phyloP scores from a whole-genome alignment of 1,140 invertebrate genomes.

The Uloborus diversus region DNA sequence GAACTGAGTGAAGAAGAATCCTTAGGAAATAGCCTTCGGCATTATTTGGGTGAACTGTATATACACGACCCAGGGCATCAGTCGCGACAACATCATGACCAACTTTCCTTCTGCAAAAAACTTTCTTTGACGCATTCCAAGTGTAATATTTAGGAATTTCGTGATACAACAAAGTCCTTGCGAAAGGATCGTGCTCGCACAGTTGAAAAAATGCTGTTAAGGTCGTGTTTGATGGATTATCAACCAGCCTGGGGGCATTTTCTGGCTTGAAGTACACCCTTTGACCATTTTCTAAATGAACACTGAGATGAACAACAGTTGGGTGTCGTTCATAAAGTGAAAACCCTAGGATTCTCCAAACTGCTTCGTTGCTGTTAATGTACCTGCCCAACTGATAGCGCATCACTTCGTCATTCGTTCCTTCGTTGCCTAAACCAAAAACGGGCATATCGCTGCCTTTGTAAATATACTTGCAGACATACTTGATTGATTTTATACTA shows the following conservation, averaged over 20 bases:
- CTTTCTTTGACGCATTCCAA: too few species aligned
- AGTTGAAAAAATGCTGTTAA: too few species aligned
- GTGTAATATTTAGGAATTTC: too few species aligned
- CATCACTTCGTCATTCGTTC: slow-evolving; percentile 34
- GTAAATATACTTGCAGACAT: slow-evolving; percentile 61
- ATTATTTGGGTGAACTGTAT: slow-evolving; percentile 64
- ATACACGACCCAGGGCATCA: slow-evolving; percentile 61
- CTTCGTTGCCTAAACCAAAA: background rate
- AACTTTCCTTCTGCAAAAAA: too few species aligned
- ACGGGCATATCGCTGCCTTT: slow-evolving; percentile 49
- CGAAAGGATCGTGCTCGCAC: too few species aligned
- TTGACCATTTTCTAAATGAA: slow-evolving; percentile 62
- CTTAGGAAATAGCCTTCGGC: slow-evolving; percentile 61
- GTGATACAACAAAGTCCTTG: too few species aligned
- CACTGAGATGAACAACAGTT: slow-evolving; percentile 58
- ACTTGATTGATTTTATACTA: slow-evolving; percentile 68
- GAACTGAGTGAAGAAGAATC: slow-evolving; percentile 61
- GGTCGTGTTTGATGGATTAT: too few species aligned
- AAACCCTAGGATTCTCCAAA: slow-evolving; percentile 59
- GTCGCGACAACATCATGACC: background rate
- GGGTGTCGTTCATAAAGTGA: slow-evolving; percentile 58
- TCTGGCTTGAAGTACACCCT: slow-evolving; percentile 26
- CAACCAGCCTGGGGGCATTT: too few species aligned
- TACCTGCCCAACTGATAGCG: slow-evolving; percentile 53
- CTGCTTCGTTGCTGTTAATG: slow-evolving; percentile 58